Base-by-base conservation (phyloP, 2,888 invertebrate species). In the Coelogynopora nodosa region DNA sequence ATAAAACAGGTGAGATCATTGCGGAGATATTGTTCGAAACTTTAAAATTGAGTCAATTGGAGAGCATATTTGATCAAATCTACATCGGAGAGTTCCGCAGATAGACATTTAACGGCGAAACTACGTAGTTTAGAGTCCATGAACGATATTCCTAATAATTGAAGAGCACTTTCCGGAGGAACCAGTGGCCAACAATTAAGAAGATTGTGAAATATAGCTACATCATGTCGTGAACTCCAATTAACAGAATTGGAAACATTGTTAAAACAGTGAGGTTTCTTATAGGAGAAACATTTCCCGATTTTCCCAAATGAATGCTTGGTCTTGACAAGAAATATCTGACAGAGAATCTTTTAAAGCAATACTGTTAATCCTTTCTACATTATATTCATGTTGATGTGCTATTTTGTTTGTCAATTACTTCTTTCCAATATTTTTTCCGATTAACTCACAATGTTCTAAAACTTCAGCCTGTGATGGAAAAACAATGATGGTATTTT, bases 11-110 rank as follows among this genome's bases (percentile, higher is more conserved):
- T 92, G 49, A 94, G 90, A 30, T 92, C 92, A 87, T 93, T 93
- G 89, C 93, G 92, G 30, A 93, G 90, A 89, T 93, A 93, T 0
- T 93, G 93, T 89, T 94, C 94, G 90, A 93, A 93, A 90, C 93
- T 94, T 80, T 94, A 89, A 0, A 93, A 93, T 92, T 93, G 90
- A 23, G 80, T 84, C 26, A 86, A 30, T 31, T 86, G 93, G 30
- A 94, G 90, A 0, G 93, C 90, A 89, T 93, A 93, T 88, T 93
- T 92, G 0, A 92, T 91, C 84, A 94, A 91, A 88, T 93, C 92
- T 86, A 93, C 93, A 89, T 94, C 93, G 10, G 92, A 91, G 30
- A 94, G 90, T 26, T 90, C 90, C 31, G 90, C 89, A 88, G 93
- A 93, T 80, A 94, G 90, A 90, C 93, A 93, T 28, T 91, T 89